Conservation (phyloP, 2,888 invertebrate species). For the Brachypterus glaber region DNA sequence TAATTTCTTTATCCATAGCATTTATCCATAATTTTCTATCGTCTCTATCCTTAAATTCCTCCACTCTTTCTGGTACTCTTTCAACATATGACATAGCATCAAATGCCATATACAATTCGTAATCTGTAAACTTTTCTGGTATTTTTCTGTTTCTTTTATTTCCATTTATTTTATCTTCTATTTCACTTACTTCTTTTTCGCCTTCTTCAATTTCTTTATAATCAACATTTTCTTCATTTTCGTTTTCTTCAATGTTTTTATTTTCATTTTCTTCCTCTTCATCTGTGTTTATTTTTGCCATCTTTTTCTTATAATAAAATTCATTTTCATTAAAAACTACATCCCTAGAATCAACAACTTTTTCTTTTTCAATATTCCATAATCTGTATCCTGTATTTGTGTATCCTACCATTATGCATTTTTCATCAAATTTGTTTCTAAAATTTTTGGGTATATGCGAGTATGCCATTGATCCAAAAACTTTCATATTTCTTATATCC, state of each 20-base stretch:
- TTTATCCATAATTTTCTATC: slow-evolving; percentile 15
- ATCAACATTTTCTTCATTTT: slow-evolving; percentile 15
- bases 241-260: slow-evolving; percentile 4
- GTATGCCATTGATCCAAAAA: too few relatives aligned
- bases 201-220: too few relatives aligned
- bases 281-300: slow-evolving; percentile 3
- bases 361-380: slow-evolving; percentile 12
- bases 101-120: slow-evolving; percentile 21
- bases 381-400: slow-evolving; percentile 15
- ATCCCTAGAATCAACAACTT: slow-evolving; percentile 16
- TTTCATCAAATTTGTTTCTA: too few relatives aligned
- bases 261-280: slow-evolving; percentile 4
- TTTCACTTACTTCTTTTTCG: slow-evolving; percentile 10
- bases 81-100: slow-evolving; percentile 17
- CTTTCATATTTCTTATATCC: too few relatives aligned
- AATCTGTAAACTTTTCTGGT: too few relatives aligned
- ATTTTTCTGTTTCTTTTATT: too few relatives aligned
- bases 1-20: slow-evolving; percentile 19
- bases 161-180: too few relatives aligned
- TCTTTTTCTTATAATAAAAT: slow-evolving; percentile 10
- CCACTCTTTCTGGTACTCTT: slow-evolving; percentile 13
- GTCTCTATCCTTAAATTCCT: slow-evolving; percentile 15
- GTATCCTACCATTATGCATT: slow-evolving; percentile 17
- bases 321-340: slow-evolving; percentile 16
- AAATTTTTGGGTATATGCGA: too few relatives aligned